Conservation (phyloP, 2,888 invertebrate species). For the Microdon myrmicae region DNA sequence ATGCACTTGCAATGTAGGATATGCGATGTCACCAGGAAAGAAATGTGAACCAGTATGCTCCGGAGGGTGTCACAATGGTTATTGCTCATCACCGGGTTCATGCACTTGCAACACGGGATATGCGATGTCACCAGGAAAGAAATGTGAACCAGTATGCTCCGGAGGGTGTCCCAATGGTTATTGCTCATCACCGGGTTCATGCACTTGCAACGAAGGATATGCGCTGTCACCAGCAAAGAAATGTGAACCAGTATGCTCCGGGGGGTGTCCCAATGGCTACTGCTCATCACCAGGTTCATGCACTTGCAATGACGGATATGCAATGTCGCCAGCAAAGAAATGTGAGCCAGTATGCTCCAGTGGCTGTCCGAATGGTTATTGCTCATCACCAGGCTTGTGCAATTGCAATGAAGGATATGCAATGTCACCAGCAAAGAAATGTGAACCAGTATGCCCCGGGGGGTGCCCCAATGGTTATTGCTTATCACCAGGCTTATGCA, state of each 20-base stretch:
- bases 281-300: slow-evolving; percentile 53
- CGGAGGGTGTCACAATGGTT: slow-evolving; percentile 62
- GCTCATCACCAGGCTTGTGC: no score
- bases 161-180: slow-evolving; percentile 52
- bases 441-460: no score
- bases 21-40: slow-evolving; percentile 36
- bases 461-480: no score
- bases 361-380: no score
- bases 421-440: no score
- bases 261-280: slow-evolving; percentile 51
- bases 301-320: slow-evolving; percentile 53
- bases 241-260: slow-evolving; percentile 47
- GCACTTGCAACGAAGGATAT: slow-evolving; percentile 64
- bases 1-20: slow-evolving; percentile 70
- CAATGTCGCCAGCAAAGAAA: no score
- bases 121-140: slow-evolving; percentile 57
- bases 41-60: slow-evolving; percentile 62
- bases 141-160: slow-evolving; percentile 42
- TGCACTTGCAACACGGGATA: slow-evolving; percentile 59
- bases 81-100: slow-evolving; percentile 62
- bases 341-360: no score
- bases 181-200: slow-evolving; percentile 60
- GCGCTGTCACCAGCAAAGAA: slow-evolving; percentile 24
- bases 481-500: no score
- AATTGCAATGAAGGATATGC: no score